Base-by-base conservation (phyloP, 2,888 invertebrate genomes). In the Emmelina monodactyla region DNA sequence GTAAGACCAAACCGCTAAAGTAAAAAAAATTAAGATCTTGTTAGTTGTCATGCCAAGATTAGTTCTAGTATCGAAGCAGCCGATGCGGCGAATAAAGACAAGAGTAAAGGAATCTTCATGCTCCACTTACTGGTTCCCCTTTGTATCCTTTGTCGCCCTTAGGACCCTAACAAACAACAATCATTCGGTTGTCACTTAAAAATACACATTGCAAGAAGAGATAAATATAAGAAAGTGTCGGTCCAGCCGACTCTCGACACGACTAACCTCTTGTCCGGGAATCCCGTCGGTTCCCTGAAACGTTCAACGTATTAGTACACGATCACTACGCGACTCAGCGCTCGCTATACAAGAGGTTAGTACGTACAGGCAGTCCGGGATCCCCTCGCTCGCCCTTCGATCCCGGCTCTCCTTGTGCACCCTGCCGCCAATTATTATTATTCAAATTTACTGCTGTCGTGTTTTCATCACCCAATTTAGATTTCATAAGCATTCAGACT, bases 231-330 rank as follows among this genome's bases (percentile, higher is more conserved):
- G n/a, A n/a, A n/a, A n/a, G n/a, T n/a, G n/a, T n/a, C n/a, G n/a
- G n/a, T n/a, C n/a, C n/a, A n/a, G n/a, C n/a, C n/a, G n/a, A n/a
- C n/a, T n/a, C n/a, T n/a, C n/a, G n/a, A n/a, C n/a, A n/a, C n/a
- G n/a, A 61, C 73, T 80, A 83, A 91, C 91, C 89, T 93, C 92
- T 82, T 88, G 87, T 62, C 94, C 94, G 56, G 94, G 94, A 64
- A 94, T 94, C 59, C 94, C 94, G 70, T 94, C 94, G 43, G 94
- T 94, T 57, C 94, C 94, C 94, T 94, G 85, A 63, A 87, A 85
- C 35, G 33, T 37, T 37, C 38, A 37, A 32, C 34, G 35, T 33
- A 28, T 22, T 22, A 12, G 32, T 15, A 7, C 4, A n/a, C 14
- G 14, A 37, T 32, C 13, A 37, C 32, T 14, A 15, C 7, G 16